Conservation (phyloP, 2,888 invertebrate genomes). For the Hypsopygia costalis region DNA sequence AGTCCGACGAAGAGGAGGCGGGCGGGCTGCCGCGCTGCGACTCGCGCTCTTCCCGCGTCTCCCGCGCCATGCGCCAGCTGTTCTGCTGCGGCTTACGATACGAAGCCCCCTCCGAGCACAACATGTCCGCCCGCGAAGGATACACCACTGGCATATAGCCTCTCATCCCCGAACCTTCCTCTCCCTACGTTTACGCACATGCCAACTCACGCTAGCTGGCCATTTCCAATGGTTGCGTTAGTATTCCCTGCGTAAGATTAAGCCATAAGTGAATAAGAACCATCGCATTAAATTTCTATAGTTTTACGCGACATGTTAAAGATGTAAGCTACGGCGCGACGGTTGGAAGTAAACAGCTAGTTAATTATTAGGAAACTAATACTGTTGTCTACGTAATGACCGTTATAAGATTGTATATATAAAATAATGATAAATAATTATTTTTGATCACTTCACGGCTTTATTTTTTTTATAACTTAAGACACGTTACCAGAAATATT, state of each 20-base stretch:
- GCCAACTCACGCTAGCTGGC: conserved; percentile 39
- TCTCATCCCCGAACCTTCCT: conserved; percentile 9
- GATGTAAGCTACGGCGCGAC: conserved; percentile 17
- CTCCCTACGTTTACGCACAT: conserved; percentile 10
- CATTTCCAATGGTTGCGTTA: conserved; percentile 32
- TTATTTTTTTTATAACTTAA: not conserved
- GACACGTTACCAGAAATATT: conserved; percentile 4
- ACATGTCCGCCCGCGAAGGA: conserved; percentile 33
- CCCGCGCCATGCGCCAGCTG: conserved; percentile 57
- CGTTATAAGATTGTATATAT: conserved; percentile 42
- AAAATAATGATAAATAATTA: conserved; percentile 38
- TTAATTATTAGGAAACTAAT: conserved; percentile 21
- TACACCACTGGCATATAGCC: conserved; percentile 40
- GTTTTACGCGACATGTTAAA: conserved; percentile 1
- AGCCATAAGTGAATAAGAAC: conserved; percentile 23
- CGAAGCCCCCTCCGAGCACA: conserved; percentile 58
- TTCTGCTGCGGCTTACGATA: conserved; percentile 64
- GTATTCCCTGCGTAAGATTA: conserved; percentile 15
- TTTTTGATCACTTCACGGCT: not conserved
- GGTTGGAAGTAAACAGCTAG: conserved; percentile 48
- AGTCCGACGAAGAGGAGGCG: conserved; percentile 66
- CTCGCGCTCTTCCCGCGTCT: conserved; percentile 54
- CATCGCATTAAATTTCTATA: not conserved
- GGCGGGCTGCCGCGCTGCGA: conserved; percentile 71
- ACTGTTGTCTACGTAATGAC: conserved; percentile 13